Base-by-base conservation (phyloP, 23 tunicate species). In the Clavelina lepadiformis region DNA sequence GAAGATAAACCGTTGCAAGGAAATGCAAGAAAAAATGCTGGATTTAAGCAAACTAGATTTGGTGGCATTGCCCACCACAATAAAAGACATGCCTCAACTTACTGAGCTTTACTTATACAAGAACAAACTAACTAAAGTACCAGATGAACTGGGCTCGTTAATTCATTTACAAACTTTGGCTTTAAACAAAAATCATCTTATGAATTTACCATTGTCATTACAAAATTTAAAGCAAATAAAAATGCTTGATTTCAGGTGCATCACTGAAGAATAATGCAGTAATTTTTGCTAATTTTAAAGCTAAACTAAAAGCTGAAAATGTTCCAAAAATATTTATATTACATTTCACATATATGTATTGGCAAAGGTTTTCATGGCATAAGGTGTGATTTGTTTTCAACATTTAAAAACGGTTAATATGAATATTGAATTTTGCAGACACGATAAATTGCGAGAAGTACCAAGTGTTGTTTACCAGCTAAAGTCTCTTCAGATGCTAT, bases 221-320 rank as follows among this genome's bases (percentile, higher is more conserved):
- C 58, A 61, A 65, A 76, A 67, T 51, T 38, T 89, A 31, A 81
- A 63, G 33, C 69, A 74, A 29, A 55, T 89, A 56, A 81, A 81
- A 47, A 81, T 89, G 89, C 79, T 89, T 41, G 97, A 89, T 63
- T 75, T 89, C 44, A 75, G 97, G 97, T 89, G 68, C 57, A 51
- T 15, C 36, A 19, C 6, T 8, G 8, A 8, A 29, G 30, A n/a
- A n/a, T n/a, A n/a, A n/a, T n/a, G n/a, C n/a, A n/a, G n/a, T n/a
- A n/a, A n/a, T n/a, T n/a, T n/a, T n/a, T n/a, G n/a, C n/a, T n/a
- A n/a, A n/a, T n/a, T n/a, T n/a, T n/a, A n/a, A n/a, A n/a, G n/a
- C n/a, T n/a, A n/a, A n/a, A n/a, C n/a, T n/a, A n/a, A n/a, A n/a
- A n/a, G n/a, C n/a, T n/a, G n/a, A n/a, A n/a, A n/a, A n/a, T n/a